Percentiles rank a stretch among this genome's conserved stretches.
These are phyloP conservation scores for Brachylomia viminalis DNA, from an alignment of 2,888 invertebrate species.

Conservation along the genomic window DNA sequence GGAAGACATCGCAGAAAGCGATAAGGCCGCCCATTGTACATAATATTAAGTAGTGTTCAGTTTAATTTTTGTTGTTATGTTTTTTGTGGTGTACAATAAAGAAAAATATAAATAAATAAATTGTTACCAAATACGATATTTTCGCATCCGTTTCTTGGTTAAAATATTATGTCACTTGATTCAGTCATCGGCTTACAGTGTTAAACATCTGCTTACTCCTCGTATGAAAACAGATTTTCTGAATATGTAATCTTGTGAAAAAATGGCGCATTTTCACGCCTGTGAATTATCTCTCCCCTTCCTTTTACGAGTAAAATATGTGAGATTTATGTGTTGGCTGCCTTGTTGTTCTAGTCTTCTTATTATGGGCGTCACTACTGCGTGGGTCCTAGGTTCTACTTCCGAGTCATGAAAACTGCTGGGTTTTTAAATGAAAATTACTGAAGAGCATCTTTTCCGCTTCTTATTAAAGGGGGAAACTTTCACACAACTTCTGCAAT, in stretches of 20 bases:
- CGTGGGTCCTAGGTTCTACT: background rate
- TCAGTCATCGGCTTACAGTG: background rate
- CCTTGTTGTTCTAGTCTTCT: background rate
- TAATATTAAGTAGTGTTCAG: too few relatives aligned
- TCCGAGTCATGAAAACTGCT: background rate
- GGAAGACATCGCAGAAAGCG: too few relatives aligned
- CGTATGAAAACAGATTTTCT: constrained; percentile 28
- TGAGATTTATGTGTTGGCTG: constrained; percentile 47
- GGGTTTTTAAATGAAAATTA: too few relatives aligned
- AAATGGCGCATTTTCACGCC: constrained; percentile 20
- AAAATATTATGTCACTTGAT: background rate
- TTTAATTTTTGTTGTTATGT: too few relatives aligned
- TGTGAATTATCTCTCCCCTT: constrained; percentile 35
- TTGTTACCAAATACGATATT: too few relatives aligned
- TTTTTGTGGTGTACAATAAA: too few relatives aligned
- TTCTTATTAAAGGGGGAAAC: too few relatives aligned
- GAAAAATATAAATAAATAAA: too few relatives aligned
- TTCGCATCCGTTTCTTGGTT: too few relatives aligned
- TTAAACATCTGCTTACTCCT: background rate
- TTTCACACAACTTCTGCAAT: background rate
- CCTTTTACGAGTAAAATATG: constrained; percentile 49
- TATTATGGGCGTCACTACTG: background rate
- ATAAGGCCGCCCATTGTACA: too few relatives aligned
- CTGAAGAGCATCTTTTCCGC: too few relatives aligned
- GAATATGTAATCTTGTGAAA: constrained; percentile 31